phyloP scores from a whole-genome alignment of 2,797 vertebrate genomes.

The Urosaurus nigricauda region DNA sequence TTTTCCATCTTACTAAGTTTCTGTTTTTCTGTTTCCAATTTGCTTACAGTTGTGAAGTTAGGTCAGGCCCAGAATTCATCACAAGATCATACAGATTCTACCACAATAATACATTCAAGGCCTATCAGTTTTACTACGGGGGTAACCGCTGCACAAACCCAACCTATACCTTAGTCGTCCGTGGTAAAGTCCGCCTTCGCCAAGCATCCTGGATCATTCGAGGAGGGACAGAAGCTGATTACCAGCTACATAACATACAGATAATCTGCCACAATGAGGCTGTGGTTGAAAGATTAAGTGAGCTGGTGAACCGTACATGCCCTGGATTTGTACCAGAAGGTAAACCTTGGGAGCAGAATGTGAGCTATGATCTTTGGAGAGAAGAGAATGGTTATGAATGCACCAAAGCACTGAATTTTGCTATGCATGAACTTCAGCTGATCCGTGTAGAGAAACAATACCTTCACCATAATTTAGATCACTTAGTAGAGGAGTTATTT shows the following conservation, averaged over 20 bases:
- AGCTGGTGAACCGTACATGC: slow-evolving; percentile 86
- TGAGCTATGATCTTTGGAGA: slow-evolving; percentile 88
- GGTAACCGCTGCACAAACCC: slow-evolving; percentile 95
- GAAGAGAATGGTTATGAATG: slow-evolving; percentile 89
- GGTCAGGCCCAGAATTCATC: slow-evolving; percentile 95
- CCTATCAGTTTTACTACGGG: slow-evolving; percentile 94
- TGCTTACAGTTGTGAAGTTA: slow-evolving; percentile 91
- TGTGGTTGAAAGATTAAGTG: slow-evolving; percentile 84
- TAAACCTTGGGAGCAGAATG: slow-evolving; percentile 82
- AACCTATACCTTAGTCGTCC: slow-evolving; percentile 89
- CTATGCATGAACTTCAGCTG: slow-evolving; percentile 97
- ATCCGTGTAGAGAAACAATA: slow-evolving; percentile 95
- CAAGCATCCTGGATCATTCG: slow-evolving; percentile 98
- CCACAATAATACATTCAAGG: slow-evolving; percentile 93
- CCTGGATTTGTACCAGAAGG: slow-evolving; percentile 78
- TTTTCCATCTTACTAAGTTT: slow-evolving; percentile 28
- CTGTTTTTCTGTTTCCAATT: slow-evolving; percentile 35
- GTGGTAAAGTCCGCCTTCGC: slow-evolving; percentile 89
- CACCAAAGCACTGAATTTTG: slow-evolving; percentile 89
- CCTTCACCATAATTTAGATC: slow-evolving; percentile 91
- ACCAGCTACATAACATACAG: slow-evolving; percentile 88
- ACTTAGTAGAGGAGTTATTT: slow-evolving; percentile 94
- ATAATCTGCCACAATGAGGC: slow-evolving; percentile 87
- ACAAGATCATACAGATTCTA: slow-evolving; percentile 95
- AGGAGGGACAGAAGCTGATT: slow-evolving; percentile 94